Evolutionary conservation across 2,888 invertebrate genomes (phyloP), one percentile per base, ranked within the genome.

Genomic region (Rhopalosiphum nymphaeae): DNA sequence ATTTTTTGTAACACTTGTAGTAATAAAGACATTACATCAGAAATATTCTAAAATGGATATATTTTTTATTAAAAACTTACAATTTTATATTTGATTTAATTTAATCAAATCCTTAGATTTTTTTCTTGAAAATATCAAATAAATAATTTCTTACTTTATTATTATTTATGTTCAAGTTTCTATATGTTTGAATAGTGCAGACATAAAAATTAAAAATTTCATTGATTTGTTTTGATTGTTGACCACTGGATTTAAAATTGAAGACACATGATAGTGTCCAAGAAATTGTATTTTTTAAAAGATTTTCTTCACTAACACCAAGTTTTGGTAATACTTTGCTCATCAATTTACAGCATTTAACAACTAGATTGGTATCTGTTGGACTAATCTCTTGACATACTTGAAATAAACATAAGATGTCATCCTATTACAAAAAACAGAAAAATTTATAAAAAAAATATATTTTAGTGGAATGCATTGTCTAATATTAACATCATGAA

Each of bases 281-380:
- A 21, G n/a, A 85, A 85, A 91, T 94, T 61, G 46, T 89, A 53
- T 67, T 46, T 53, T 67, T 86, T 53, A 94, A 53, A 16, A 53
- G 10, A 29, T 61, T 87, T 91, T 91, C 86, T 29, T 94, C 67
- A 9, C 42, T n/a, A 61, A 16, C 1, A 21, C 61, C 3, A 3
- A 94, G 53, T 91, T 91, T 94, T 86, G 91, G 91, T 29, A 94
- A 86, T 86, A 91, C 36, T 49, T 91, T 94, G n/a, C 67, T 29
- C 21, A 94, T 53, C 25, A 67, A 9, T 87, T 91, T 87, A 42
- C 57, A 53, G 53, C 94, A 94, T 91, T 94, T 94, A 25, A 25
- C 29, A 7, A 94, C 42, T 53, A 94, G 49, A 53, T 87, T 67
- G 7, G 26, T 86, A 67, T 94, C 94, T 29, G 29, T 13, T 11